Base-by-base conservation (phyloP, 1,140 invertebrate species). In the Marisa cornuarietis region DNA sequence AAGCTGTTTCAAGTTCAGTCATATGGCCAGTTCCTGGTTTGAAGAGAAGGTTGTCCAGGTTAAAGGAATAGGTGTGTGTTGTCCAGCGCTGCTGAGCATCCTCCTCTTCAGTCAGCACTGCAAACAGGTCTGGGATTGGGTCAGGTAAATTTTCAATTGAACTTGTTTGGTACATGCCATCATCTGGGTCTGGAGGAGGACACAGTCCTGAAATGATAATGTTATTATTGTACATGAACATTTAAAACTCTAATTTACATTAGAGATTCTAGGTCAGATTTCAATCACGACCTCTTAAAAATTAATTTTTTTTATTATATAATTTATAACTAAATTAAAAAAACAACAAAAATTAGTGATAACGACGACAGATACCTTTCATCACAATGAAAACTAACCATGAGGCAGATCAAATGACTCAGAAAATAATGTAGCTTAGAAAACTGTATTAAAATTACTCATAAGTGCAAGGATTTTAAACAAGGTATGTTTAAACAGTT, bases 121-220 rank as follows among this genome's bases (percentile, higher is more conserved):
- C 92, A 87, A 98, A 98, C 10, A 98, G 90, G 61, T 95, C 95
- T 0, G 96, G 95, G 31, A 96, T 93, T n/a, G 94, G 93, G 75
- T 96, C 95, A 71, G 92, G 92, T 8, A 98, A 93, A 80, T 96
- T 95, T 88, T 97, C 96, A 11, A 98, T 95, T 87, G 97, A 95
- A 9, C 96, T 97, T 80, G 96, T 94, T 86, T 94, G 94, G 65
- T 94, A 94, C 72, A 96, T 89, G 26, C 85, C 85, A 62, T 86
- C 87, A 54, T 93, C 92, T 13, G 95, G 81, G 95, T 85, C 94
- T 92, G 88, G 85, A 88, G 96, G 96, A 0, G 96, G 96, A 91
- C 97, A 98, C 88, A 98, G 94, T 87, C 97, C 91, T 92, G 81
- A 54, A 79, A 62, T 24, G 52, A 79, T 11, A 78, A 26, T 20